These are phyloP conservation scores for Puffinus mauretanicus DNA, from an alignment of 2,113 vertebrate genomes.

Conservation along the genomic window DNA sequence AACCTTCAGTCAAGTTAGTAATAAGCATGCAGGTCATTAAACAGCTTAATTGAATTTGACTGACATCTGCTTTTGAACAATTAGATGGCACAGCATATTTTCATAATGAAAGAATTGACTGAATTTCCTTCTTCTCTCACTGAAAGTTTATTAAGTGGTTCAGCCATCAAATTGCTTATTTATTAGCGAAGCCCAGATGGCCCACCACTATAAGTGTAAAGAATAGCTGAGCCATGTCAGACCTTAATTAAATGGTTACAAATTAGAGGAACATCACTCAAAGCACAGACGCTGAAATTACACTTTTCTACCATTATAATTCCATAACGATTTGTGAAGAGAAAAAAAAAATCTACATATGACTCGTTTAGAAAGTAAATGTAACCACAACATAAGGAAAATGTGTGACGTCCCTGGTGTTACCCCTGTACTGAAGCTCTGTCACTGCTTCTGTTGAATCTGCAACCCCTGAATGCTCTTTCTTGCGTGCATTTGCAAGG, in stretches of 20 bases:
- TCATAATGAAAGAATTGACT: slow-evolving; percentile 42
- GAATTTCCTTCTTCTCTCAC: slow-evolving; percentile 28
- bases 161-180: slow-evolving; percentile 35
- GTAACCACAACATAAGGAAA: background rate
- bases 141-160: slow-evolving; percentile 49
- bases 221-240: slow-evolving; percentile 43
- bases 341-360: background rate
- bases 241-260: slow-evolving; percentile 46
- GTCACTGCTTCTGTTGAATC: background rate
- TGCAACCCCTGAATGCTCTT: background rate
- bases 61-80: slow-evolving; percentile 52
- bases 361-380: background rate
- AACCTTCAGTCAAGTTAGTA: slow-evolving; percentile 13
- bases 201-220: background rate
- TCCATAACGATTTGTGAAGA: background rate
- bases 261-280: slow-evolving; percentile 13
- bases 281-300: background rate
- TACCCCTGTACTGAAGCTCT: background rate
- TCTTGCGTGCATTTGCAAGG: background rate
- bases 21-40: slow-evolving; percentile 27
- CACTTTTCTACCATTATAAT: background rate
- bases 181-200: slow-evolving; percentile 50
- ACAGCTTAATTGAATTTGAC: slow-evolving; percentile 51
- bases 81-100: slow-evolving; percentile 26
- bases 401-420: background rate